Percentiles rank a stretch among this genome's conserved stretches.
These are phyloP conservation scores for Anabas testudineus DNA, from an alignment of 2,797 vertebrate species.

Conservation along the genomic window DNA sequence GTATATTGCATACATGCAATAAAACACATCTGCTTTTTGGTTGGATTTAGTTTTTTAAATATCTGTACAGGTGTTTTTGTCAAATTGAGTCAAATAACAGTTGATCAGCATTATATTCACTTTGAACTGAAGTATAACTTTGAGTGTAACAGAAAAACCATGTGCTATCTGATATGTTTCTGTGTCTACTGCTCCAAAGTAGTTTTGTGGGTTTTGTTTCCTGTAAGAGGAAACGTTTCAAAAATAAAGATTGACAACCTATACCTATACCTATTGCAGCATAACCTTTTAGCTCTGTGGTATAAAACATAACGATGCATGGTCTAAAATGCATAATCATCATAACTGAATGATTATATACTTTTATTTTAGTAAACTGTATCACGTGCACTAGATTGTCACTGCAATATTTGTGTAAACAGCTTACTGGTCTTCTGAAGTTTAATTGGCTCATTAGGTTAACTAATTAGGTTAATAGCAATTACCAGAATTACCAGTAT, in stretches of 20 bases:
- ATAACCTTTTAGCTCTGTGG: not conserved
- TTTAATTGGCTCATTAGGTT: not conserved
- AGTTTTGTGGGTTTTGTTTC: constrained; percentile 48
- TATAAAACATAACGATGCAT: not conserved
- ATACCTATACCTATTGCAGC: not conserved
- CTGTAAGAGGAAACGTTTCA: constrained; percentile 53
- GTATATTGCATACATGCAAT: too few relatives aligned
- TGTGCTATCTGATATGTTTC: not conserved
- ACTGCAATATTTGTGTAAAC: not conserved
- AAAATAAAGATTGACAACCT: constrained; percentile 4
- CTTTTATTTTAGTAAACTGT: not conserved
- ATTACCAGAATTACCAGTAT: not conserved
- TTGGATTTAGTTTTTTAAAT: not conserved
- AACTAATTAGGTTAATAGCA: too few relatives aligned
- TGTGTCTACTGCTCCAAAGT: not conserved
- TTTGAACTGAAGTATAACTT: not conserved
- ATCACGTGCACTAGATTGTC: not conserved
- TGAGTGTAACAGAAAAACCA: not conserved
- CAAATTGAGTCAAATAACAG: not conserved
- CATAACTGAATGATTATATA: not conserved
- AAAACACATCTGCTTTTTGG: too few relatives aligned
- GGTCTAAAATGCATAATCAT: not conserved
- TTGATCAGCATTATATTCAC: not conserved
- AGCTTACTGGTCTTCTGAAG: not conserved
- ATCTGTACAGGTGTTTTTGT: not conserved